A percentile compares a stretch with the other conserved stretches of the same genome.
phyloP scores from a whole-genome alignment of 2,888 invertebrate species.

The Clepsis dumicolana region DNA sequence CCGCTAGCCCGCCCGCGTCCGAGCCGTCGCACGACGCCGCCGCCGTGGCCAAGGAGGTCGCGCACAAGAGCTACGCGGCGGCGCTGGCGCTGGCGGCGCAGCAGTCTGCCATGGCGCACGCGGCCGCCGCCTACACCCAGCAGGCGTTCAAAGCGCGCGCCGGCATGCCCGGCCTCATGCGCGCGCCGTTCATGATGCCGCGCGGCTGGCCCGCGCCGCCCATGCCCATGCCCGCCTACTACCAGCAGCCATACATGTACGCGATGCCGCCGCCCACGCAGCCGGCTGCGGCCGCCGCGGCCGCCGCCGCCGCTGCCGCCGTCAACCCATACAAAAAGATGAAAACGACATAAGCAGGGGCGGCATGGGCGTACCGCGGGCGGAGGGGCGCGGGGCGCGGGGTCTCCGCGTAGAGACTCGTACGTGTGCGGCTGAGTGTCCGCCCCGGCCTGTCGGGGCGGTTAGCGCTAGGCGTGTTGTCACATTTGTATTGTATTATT shows the following conservation, averaged over 20 bases:
- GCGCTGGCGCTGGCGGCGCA: slow-evolving; percentile 84
- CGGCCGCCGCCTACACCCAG: slow-evolving; percentile 78
- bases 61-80: slow-evolving; percentile 93
- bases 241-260: slow-evolving; percentile 83
- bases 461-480: slow-evolving; percentile 84
- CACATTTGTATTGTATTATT: slow-evolving; percentile 85
- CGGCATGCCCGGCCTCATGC: slow-evolving; percentile 78
- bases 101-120: slow-evolving; percentile 79
- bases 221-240: slow-evolving; percentile 81
- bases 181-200: slow-evolving; percentile 77
- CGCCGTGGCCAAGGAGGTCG: slow-evolving; percentile 92
- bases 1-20: slow-evolving; percentile 48
- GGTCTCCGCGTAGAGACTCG: slow-evolving; percentile 84
- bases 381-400: slow-evolving; percentile 81
- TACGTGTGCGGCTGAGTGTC: slow-evolving; percentile 77
- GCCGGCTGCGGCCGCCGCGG: slow-evolving; percentile 75
- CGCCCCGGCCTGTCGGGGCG: slow-evolving; percentile 82
- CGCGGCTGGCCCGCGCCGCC: slow-evolving; percentile 79
- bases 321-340: slow-evolving; percentile 96
- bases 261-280: slow-evolving; percentile 81
- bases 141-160: slow-evolving; percentile 91
- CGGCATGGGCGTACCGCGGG: slow-evolving; percentile 61
- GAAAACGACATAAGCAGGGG: slow-evolving; percentile 91
- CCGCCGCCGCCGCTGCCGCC: slow-evolving; percentile 73
- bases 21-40: slow-evolving; percentile 86